These are phyloP conservation scores for Argyresthia goedartella DNA, from an alignment of 2,888 invertebrate genomes.

Conservation along the genomic window DNA sequence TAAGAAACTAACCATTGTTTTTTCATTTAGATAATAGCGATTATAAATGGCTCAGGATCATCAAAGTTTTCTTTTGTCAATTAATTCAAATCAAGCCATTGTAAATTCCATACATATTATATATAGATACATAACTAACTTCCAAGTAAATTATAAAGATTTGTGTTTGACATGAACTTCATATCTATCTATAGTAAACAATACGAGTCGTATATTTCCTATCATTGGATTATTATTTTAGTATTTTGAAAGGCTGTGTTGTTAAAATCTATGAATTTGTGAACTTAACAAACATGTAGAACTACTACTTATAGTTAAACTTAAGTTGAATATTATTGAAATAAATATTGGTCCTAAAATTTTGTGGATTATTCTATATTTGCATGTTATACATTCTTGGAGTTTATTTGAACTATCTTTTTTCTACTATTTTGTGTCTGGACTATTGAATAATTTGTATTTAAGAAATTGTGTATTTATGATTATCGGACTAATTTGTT, in stretches of 20 bases:
- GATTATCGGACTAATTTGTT: conserved; percentile 29
- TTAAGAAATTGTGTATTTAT: conserved; percentile 25
- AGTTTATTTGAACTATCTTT: neutral
- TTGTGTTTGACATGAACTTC: no score
- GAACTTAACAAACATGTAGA: neutral
- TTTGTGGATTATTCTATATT: neutral
- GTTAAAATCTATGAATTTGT: neutral
- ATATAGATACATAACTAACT: no score
- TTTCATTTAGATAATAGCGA: neutral
- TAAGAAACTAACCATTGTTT: neutral
- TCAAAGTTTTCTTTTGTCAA: neutral
- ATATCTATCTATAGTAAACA: no score
- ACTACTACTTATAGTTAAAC: no score
- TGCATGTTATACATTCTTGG: neutral
- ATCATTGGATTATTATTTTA: no score
- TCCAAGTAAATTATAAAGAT: no score
- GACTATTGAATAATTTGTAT: conserved; percentile 13
- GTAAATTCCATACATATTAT: no score
- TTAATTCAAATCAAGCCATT: no score
- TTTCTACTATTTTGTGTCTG: neutral
- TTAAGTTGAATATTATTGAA: neutral
- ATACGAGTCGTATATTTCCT: no score
- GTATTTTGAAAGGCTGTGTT: neutral
- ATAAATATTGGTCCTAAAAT: neutral
- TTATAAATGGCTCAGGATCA: neutral